phyloP scores from a whole-genome alignment of 1,140 invertebrate genomes.

The Eueides isabella region DNA sequence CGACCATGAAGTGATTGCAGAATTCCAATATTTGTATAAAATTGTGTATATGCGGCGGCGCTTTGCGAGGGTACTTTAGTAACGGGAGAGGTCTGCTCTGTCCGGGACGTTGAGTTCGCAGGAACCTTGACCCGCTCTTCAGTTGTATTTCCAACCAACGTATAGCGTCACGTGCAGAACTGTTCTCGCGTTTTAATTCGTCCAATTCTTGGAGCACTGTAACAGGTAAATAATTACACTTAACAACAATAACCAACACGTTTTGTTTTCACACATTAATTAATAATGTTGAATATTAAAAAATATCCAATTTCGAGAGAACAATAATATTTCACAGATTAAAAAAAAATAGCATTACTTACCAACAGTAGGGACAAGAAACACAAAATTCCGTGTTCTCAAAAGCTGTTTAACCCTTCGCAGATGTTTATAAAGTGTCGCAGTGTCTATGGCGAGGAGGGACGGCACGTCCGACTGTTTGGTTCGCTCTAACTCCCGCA shows the following conservation, averaged over 20 bases:
- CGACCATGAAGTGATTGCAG: conserved; percentile 74
- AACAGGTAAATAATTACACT: conserved; percentile 40
- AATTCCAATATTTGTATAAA: conserved; percentile 80
- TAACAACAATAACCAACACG: too few species aligned
- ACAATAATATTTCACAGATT: background rate
- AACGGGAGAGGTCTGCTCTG: conserved; percentile 89
- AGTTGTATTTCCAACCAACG: conserved; percentile 95
- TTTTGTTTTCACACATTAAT: too few species aligned
- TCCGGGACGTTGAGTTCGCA: conserved; percentile 90
- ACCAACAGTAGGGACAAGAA: conserved; percentile 66
- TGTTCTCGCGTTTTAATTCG: conserved; percentile 90
- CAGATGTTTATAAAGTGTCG: conserved; percentile 82
- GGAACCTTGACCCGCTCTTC: conserved; percentile 90
- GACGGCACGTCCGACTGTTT: conserved; percentile 69
- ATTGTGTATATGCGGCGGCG: conserved; percentile 68
- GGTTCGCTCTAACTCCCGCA: conserved; percentile 83
- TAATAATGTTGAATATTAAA: too few species aligned
- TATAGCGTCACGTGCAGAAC: conserved; percentile 92
- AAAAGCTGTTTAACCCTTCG: conserved; percentile 90
- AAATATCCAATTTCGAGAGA: too few species aligned
- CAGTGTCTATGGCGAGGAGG: conserved; percentile 74
- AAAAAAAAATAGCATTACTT: conserved; percentile 32
- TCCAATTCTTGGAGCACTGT: conserved; percentile 93
- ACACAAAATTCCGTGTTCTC: conserved; percentile 58
- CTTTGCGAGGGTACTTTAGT: conserved; percentile 87